phyloP scores from a whole-genome alignment of 2,888 invertebrate genomes.

The Yponomeuta cagnagella region DNA sequence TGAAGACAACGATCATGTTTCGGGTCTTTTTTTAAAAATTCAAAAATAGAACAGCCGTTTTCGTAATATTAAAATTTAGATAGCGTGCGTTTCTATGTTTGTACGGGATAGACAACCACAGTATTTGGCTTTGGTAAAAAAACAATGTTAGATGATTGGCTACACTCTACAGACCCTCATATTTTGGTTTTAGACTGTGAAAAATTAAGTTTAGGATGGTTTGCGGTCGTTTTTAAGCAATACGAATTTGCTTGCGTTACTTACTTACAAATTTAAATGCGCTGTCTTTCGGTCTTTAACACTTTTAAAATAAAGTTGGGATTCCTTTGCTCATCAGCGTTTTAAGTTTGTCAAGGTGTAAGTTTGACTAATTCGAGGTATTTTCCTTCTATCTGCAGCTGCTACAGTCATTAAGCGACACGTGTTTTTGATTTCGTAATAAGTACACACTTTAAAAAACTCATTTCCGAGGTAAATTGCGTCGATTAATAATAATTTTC shows the following conservation, averaged over 20 bases:
- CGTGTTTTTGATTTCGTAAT: constrained; percentile 54
- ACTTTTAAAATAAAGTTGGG: not conserved
- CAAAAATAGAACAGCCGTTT: constrained; percentile 47
- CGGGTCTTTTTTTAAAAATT: constrained; percentile 26
- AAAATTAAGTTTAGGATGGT: constrained; percentile 66
- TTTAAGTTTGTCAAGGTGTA: constrained; percentile 10
- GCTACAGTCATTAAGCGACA: constrained; percentile 32
- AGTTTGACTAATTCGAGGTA: constrained; percentile 50
- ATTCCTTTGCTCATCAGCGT: not conserved
- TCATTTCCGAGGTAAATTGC: constrained; percentile 1
- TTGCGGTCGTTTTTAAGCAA: constrained; percentile 64
- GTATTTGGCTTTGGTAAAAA: not conserved
- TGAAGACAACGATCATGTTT: constrained; percentile 15
- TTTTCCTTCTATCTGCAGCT: constrained; percentile 44
- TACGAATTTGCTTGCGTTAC: constrained; percentile 67
- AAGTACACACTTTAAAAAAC: constrained; percentile 16
- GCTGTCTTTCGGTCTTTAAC: not conserved
- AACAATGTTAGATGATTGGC: constrained; percentile 26
- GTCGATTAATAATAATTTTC: not conserved
- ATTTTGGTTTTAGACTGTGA: constrained; percentile 68
- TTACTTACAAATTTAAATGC: not conserved
- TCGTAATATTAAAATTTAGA: constrained; percentile 50
- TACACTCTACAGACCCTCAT: constrained; percentile 48
- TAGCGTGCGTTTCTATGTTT: constrained; percentile 35
- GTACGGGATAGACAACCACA: constrained; percentile 23